phyloP scores from a whole-genome alignment of 2,797 vertebrate species.

The Florisuga fusca region DNA sequence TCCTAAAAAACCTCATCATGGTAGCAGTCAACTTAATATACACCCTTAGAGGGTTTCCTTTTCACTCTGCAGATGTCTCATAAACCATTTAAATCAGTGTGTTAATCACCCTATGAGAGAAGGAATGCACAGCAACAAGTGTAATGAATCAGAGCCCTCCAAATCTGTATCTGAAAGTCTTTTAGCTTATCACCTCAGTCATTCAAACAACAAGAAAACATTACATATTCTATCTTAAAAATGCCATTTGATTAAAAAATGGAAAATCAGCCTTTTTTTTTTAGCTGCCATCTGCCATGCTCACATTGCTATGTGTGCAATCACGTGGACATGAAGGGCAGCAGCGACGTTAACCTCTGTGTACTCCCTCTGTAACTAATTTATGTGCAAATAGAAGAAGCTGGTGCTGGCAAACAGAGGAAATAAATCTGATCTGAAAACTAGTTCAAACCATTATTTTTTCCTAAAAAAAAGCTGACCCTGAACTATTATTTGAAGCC shows the following conservation, averaged over 20 bases:
- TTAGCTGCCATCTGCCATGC: constrained; percentile 64
- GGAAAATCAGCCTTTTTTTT: constrained; percentile 34
- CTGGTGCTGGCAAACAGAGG: neutral
- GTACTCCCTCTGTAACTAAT: constrained; percentile 36
- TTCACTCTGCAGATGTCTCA: neutral
- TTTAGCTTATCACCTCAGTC: constrained; percentile 15
- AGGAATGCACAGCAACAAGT: constrained; percentile 27
- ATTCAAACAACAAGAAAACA: neutral
- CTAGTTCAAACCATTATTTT: neutral
- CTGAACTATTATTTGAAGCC: neutral
- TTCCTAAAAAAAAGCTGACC: neutral
- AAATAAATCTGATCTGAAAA: neutral
- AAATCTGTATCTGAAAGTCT: neutral
- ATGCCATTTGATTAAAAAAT: constrained; percentile 52
- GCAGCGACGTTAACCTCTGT: constrained; percentile 29
- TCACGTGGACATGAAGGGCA: constrained; percentile 25
- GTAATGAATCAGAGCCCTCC: neutral
- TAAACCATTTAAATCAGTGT: neutral
- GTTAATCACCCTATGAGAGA: neutral
- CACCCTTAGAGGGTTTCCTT: neutral
- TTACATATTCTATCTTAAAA: constrained; percentile 24
- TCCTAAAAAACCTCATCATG: neutral
- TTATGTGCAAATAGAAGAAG: constrained; percentile 35
- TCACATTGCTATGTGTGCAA: constrained; percentile 21
- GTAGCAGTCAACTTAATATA: neutral